These are phyloP conservation scores for Calameuta filiformis DNA, from an alignment of 2,888 invertebrate genomes.

Conservation along the genomic window DNA sequence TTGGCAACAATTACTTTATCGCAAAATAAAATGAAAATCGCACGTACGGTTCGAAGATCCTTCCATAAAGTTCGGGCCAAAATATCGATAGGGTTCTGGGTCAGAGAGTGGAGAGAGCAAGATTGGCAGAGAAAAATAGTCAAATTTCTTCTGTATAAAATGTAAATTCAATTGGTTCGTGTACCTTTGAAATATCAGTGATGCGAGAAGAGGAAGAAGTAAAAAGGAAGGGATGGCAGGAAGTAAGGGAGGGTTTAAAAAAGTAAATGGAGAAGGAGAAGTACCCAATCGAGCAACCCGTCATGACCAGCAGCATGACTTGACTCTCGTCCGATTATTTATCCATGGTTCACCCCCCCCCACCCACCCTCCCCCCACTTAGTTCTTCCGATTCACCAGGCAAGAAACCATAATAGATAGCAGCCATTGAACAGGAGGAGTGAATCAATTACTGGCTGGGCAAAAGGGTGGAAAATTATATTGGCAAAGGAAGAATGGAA, in stretches of 20 bases:
- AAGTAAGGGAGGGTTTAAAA: neutral
- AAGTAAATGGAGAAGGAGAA: constrained; percentile 32
- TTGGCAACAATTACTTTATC: too few relatives aligned
- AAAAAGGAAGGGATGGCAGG: neutral
- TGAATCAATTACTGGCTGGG: constrained; percentile 46
- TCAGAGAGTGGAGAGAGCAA: neutral
- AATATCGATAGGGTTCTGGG: neutral
- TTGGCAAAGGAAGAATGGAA: constrained; percentile 13
- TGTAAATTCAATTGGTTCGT: neutral
- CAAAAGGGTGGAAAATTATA: constrained; percentile 48
- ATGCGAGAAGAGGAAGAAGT: constrained; percentile 8
- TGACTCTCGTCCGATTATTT: constrained; percentile 42
- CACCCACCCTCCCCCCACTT: neutral
- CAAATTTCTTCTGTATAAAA: neutral
- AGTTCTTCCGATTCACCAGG: neutral
- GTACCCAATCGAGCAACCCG: constrained; percentile 45
- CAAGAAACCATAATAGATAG: constrained; percentile 26
- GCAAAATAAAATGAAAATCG: neutral
- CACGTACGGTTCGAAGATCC: neutral
- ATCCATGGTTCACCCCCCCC: constrained; percentile 10
- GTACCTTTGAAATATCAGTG: neutral
- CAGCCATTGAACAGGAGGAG: constrained; percentile 33
- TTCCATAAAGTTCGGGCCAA: neutral
- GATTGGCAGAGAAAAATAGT: neutral
- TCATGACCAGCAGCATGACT: constrained; percentile 41